These are phyloP conservation scores for Donacobius atricapilla DNA, from an alignment of 2,113 vertebrate species.

Conservation along the genomic window DNA sequence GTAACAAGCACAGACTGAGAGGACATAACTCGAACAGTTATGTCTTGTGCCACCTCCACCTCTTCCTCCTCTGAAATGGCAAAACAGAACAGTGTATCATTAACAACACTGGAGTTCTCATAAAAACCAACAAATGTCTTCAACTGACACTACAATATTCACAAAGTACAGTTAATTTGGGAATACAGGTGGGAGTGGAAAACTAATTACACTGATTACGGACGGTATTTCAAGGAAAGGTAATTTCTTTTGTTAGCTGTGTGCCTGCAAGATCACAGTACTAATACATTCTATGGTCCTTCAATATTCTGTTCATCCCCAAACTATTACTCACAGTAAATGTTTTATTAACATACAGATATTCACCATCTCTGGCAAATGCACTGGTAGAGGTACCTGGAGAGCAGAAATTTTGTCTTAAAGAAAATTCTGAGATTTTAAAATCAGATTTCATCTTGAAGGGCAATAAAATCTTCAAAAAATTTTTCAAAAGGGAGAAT, in stretches of 20 bases:
- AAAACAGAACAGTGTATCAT: neutral
- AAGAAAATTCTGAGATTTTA: neutral
- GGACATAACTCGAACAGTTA: conserved; percentile 91
- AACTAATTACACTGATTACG: neutral
- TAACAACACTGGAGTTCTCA: neutral
- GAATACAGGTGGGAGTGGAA: neutral
- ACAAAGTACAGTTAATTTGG: neutral
- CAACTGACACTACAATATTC: neutral
- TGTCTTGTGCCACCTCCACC: conserved; percentile 81
- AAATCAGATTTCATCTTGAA: neutral
- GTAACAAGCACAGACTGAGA: conserved; percentile 92
- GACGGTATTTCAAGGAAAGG: neutral
- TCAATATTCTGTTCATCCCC: neutral
- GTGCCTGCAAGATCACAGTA: neutral
- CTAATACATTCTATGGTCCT: neutral
- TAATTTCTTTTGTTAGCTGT: neutral
- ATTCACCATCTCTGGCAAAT: neutral
- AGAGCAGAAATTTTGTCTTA: neutral
- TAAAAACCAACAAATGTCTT: neutral
- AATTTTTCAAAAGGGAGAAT: neutral
- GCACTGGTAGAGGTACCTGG: neutral
- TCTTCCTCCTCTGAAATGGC: conserved; percentile 82
- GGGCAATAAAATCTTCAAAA: neutral
- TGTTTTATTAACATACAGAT: neutral
- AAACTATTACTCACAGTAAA: neutral